Base-by-base conservation (phyloP, 2,113 vertebrate genomes). In the Otus sunia region DNA sequence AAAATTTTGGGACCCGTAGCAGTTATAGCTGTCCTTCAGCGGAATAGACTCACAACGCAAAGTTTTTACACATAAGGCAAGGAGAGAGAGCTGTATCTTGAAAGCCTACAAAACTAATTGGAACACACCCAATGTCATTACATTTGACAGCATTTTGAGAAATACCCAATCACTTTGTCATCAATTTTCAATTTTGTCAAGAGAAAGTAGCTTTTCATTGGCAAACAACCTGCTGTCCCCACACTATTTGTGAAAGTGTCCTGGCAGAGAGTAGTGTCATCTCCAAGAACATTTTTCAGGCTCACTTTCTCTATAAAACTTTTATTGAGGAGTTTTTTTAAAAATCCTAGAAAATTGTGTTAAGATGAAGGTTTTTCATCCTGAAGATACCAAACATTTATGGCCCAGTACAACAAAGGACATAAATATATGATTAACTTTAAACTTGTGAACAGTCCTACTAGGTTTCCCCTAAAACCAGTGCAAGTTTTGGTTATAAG, bases 91-190 rank as follows among this genome's bases (percentile, higher is more conserved):
- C 77, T 96, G 87, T 74, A 53, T 90, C 93, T 95, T 67, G 74
- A 95, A 95, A 96, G 93, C 94, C 95, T 96, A 94, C 95, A 96
- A 92, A 96, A 82, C 96, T 95, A 96, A 97, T 92, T 97, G 96
- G 96, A 97, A 95, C 77, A 85, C 89, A 97, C 91, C 97, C 96
- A 97, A 97, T 92, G 95, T 95, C 95, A 92, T 95, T 97, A 95
- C 92, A 78, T 94, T 97, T 97, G 96, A 97, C 97, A 96, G 94
- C 91, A 96, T 95, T 97, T 96, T 96, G 96, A 97, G 97, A 97
- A 97, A 97, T 96, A 97, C 95, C 97, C 96, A 96, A 97, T 97
- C 97, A 97, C 96, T 94, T 97, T 97, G 96, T 96, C 96, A 96
- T 97, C 94, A 97, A 97, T 97, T 97, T 97, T 97, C 96, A 97